These are phyloP conservation scores for Spongilla lacustris DNA, from an alignment of 37 sponge, comb jelly and placozoan species.

Conservation along the genomic window DNA sequence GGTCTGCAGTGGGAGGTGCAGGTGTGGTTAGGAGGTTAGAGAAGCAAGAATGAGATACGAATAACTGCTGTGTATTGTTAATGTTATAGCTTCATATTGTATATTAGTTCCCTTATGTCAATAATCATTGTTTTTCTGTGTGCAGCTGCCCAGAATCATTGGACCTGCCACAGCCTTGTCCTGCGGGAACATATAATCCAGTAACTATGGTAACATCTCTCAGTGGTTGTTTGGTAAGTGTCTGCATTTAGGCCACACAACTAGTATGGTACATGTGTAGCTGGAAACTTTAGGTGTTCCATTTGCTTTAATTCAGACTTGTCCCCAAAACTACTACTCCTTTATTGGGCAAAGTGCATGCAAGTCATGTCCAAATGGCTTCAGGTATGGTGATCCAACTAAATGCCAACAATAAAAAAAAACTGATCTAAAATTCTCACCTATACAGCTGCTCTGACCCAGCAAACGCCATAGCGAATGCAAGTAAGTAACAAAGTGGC, in stretches of 20 bases:
- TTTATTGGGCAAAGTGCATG: not conserved
- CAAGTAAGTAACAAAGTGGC: not conserved
- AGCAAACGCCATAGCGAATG: not conserved
- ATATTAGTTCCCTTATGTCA: too few relatives aligned
- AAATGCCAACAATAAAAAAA: not conserved
- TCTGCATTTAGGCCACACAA: not conserved
- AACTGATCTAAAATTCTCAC: not conserved
- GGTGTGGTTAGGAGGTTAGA: too few relatives aligned
- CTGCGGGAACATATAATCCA: constrained; percentile 45
- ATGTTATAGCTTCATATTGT: too few relatives aligned
- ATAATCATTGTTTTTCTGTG: too few relatives aligned
- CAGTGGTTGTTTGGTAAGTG: constrained; percentile 24
- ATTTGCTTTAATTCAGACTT: not conserved
- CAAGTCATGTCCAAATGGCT: not conserved
- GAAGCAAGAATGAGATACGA: too few relatives aligned
- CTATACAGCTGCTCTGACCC: not conserved
- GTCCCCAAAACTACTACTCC: not conserved
- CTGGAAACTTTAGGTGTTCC: not conserved
- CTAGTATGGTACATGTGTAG: too few relatives aligned
- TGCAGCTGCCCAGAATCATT: constrained; percentile 57
- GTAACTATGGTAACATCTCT: not conserved
- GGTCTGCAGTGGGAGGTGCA: too few relatives aligned
- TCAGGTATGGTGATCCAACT: not conserved
- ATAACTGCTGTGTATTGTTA: too few relatives aligned
- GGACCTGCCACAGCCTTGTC: constrained; percentile 43